Evolutionary conservation across 2,888 invertebrate genomes (phyloP).

Genomic region (Pandemis corylana): DNA sequence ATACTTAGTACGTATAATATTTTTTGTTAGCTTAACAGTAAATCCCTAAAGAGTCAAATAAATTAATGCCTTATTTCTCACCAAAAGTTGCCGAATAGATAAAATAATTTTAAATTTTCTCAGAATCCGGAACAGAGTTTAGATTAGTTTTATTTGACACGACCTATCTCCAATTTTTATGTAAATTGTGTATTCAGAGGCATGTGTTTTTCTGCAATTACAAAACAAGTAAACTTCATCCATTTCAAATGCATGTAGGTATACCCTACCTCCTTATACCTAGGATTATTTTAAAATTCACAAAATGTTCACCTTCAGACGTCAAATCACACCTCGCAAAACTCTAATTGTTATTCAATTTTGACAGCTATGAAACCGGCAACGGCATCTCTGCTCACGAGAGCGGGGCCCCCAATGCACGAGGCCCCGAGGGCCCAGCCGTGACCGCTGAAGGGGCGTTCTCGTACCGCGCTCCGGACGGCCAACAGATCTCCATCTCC

Average conservation of each 20-base stretch:
- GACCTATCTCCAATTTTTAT: background rate
- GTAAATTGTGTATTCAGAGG: background rate
- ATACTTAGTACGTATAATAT: background rate
- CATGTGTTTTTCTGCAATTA: background rate
- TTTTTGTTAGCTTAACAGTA: background rate
- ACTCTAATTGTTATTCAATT: background rate
- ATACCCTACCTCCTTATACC: too few relatives aligned
- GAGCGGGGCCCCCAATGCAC: slow-evolving; percentile 83
- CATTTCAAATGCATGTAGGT: too few relatives aligned
- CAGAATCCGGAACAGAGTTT: background rate
- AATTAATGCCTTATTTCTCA: background rate
- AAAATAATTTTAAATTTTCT: background rate
- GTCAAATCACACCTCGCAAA: too few relatives aligned
- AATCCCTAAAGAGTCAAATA: slow-evolving; percentile 1
- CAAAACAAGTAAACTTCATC: background rate
- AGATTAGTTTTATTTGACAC: background rate
- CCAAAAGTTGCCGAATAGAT: background rate
- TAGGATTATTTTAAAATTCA: too few relatives aligned
- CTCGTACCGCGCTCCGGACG: slow-evolving; percentile 88
- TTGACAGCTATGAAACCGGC: slow-evolving; percentile 85
- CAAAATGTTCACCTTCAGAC: too few relatives aligned
- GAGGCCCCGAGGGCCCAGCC: slow-evolving; percentile 81
- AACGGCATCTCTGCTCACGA: slow-evolving; percentile 87
- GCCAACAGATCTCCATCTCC: slow-evolving; percentile 86
- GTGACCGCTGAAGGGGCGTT: slow-evolving; percentile 87